Evolutionary conservation across 2,797 vertebrate genomes (phyloP).

Genomic region (Phaenicophaeus curvirostris): DNA sequence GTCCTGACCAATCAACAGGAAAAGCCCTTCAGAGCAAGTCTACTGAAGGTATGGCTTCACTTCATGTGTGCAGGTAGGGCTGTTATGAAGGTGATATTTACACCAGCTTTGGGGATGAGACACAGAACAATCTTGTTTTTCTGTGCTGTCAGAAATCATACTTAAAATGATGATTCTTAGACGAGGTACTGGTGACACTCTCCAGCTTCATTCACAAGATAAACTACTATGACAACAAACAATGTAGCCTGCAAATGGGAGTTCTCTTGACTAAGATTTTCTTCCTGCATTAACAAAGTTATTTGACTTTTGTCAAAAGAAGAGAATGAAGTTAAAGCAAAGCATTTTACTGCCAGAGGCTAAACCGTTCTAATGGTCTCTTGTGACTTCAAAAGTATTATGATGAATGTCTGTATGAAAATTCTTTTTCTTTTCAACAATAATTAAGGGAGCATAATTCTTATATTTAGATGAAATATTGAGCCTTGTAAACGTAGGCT

Average conservation of each 20-base stretch:
- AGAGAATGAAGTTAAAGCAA: background rate
- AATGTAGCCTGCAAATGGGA: background rate
- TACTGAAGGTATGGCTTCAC: background rate
- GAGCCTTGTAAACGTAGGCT: background rate
- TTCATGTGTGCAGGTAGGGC: background rate
- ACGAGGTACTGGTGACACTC: background rate
- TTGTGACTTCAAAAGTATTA: background rate
- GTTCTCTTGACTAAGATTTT: background rate
- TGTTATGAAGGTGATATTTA: background rate
- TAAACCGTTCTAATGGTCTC: background rate
- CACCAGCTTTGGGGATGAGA: background rate
- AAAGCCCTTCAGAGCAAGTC: background rate
- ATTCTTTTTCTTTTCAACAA: background rate
- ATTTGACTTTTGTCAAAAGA: background rate
- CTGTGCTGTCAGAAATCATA: background rate
- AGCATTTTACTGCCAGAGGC: background rate
- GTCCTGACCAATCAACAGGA: background rate
- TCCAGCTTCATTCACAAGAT: background rate
- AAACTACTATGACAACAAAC: background rate
- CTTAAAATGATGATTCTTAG: background rate
- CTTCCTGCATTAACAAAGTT: background rate
- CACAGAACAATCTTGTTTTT: background rate
- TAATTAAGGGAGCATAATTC: constrained; percentile 9
- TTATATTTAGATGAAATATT: background rate
- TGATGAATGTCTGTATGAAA: background rate